Percentiles rank a stretch among this genome's conserved stretches.
These are phyloP conservation scores for Podarcis cretensis DNA, from an alignment of 2,113 vertebrate species.

Conservation along the genomic window DNA sequence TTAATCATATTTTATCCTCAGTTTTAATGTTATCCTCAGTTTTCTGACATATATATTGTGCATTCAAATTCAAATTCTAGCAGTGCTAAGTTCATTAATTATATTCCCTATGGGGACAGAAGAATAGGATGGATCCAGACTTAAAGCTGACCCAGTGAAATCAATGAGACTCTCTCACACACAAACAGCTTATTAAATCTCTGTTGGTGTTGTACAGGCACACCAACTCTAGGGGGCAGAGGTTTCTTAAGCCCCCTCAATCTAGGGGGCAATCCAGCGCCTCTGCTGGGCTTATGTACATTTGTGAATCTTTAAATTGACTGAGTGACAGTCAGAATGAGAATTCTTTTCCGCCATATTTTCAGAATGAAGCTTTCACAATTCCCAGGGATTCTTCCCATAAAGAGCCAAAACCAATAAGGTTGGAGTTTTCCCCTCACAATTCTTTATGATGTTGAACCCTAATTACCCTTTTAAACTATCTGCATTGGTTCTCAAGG, in stretches of 20 bases:
- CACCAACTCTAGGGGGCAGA: not conserved
- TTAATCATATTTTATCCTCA: not conserved
- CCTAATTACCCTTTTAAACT: slow-evolving; percentile 51
- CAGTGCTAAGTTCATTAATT: too few species aligned
- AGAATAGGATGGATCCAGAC: too few species aligned
- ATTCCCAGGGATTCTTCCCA: slow-evolving; percentile 50
- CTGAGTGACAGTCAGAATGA: not conserved
- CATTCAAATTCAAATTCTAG: too few species aligned
- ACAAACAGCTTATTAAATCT: too few species aligned
- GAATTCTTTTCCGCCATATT: slow-evolving; percentile 36
- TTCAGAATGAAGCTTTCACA: slow-evolving; percentile 47
- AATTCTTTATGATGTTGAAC: slow-evolving; percentile 24
- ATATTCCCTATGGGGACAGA: too few species aligned
- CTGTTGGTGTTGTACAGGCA: not conserved
- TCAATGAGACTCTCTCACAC: too few species aligned
- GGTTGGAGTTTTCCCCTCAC: slow-evolving; percentile 58
- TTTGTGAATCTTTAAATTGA: slow-evolving; percentile 12
- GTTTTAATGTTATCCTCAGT: too few species aligned
- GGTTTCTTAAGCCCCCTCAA: too few species aligned
- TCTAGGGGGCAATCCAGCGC: too few species aligned
- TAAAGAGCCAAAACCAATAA: slow-evolving; percentile 31
- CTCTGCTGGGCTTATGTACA: not conserved
- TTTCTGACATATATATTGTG: too few species aligned
- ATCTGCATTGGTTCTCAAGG: slow-evolving; percentile 53
- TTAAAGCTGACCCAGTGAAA: too few species aligned